Evolutionary conservation across 2,888 invertebrate genomes (phyloP).

Genomic region (Amiota mariae): DNA sequence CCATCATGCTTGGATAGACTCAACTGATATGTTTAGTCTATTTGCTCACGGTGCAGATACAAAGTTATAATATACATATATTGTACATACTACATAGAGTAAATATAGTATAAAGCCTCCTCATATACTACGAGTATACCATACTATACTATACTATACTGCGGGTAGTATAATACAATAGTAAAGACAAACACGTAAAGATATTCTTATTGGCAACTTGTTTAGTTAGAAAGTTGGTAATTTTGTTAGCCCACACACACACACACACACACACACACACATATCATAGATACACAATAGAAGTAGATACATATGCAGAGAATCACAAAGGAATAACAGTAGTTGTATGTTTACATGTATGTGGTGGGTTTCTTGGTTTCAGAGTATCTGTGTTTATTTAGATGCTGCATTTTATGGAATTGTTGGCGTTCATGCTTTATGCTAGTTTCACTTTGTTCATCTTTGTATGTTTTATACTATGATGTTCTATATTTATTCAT

Average conservation of each 20-base stretch:
- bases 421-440: neutral
- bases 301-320: slow-evolving; percentile 21
- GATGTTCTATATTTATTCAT: neutral
- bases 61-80: neutral
- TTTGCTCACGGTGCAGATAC: neutral
- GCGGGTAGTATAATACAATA: slow-evolving; percentile 1
- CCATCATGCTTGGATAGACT: neutral
- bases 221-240: slow-evolving; percentile 58
- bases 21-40: neutral
- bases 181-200: neutral
- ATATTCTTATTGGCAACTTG: slow-evolving; percentile 61
- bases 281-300: slow-evolving; percentile 32
- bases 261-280: slow-evolving; percentile 30
- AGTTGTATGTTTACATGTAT: neutral
- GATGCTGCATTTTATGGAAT: slow-evolving; percentile 40
- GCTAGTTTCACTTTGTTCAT: neutral
- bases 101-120: neutral
- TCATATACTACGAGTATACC: neutral
- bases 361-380: slow-evolving; percentile 10
- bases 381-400: slow-evolving; percentile 38
- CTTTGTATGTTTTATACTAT: neutral
- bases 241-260: slow-evolving; percentile 53
- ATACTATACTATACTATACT: too few relatives aligned
- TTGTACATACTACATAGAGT: neutral
- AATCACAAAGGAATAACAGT: too few relatives aligned